Evolutionary conservation across 2,888 invertebrate species (phyloP).

Genomic region (Nebria brevicollis): DNA sequence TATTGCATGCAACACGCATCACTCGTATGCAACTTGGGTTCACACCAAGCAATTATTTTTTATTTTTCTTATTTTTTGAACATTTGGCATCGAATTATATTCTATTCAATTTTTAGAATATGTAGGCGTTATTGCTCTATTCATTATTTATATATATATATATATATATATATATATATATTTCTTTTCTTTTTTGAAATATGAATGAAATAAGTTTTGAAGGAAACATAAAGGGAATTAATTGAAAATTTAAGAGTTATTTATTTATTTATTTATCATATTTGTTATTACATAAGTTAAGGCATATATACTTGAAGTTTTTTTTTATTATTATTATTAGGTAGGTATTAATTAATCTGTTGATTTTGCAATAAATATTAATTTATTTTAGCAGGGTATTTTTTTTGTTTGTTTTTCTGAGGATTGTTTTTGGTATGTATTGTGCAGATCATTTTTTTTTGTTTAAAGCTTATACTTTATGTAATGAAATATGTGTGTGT

Average conservation of each 20-base stretch:
- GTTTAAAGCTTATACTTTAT: neutral
- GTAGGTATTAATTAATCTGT: neutral
- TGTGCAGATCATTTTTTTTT: neutral
- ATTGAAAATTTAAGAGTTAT: conserved; percentile 24
- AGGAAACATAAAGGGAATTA: neutral
- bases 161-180: too few relatives aligned
- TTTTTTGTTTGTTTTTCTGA: neutral
- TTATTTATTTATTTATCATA: conserved; percentile 37
- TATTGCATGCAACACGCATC: too few relatives aligned
- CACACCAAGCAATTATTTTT: neutral
- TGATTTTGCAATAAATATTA: conserved; percentile 35
- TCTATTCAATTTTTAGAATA: neutral
- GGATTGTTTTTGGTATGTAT: neutral
- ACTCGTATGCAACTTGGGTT: too few relatives aligned
- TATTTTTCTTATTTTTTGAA: neutral
- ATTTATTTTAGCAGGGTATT: conserved; percentile 28
- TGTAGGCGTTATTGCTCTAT: neutral
- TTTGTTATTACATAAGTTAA: conserved; percentile 46
- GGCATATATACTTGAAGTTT: conserved; percentile 43
- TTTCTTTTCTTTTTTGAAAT: too few relatives aligned
- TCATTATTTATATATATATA: neutral
- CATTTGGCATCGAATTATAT: neutral
- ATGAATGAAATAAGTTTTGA: too few relatives aligned
- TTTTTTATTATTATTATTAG: neutral
- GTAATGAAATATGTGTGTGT: neutral